Evolutionary conservation across 2,797 vertebrate species (phyloP).

Genomic region (Helostoma temminkii): DNA sequence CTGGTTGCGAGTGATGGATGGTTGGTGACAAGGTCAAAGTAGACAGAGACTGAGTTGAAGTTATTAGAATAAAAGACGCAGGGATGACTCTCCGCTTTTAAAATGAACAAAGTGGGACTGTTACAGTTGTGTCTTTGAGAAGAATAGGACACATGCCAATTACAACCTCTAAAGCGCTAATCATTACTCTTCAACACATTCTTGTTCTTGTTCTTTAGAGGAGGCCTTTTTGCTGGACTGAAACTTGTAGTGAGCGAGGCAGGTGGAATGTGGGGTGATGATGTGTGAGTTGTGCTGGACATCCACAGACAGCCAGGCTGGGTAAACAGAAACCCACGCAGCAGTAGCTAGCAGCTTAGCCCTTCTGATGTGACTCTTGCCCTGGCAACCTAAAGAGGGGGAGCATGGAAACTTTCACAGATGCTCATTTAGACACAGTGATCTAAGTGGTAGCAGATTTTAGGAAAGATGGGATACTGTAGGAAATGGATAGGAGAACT

Average conservation of each 20-base stretch:
- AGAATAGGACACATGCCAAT: neutral
- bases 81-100: neutral
- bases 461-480: conserved; percentile 9
- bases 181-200: neutral
- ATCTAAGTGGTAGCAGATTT: conserved; percentile 4
- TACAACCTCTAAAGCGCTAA: neutral
- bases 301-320: conserved; percentile 69
- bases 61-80: neutral
- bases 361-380: conserved; percentile 62
- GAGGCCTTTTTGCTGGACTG: conserved; percentile 12
- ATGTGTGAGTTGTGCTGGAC: conserved; percentile 52
- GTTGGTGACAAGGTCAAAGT: conserved; percentile 3
- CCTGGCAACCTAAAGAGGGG: conserved; percentile 53
- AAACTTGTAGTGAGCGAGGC: conserved; percentile 13
- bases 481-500: conserved; percentile 12
- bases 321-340: conserved; percentile 78
- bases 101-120: neutral
- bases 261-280: conserved; percentile 53
- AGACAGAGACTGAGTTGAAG: neutral
- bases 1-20: conserved; percentile 37
- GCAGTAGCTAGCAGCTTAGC: conserved; percentile 53
- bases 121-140: neutral
- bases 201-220: neutral
- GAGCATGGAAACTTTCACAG: conserved; percentile 76
- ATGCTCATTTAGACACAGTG: conserved; percentile 33